A percentile compares a stretch with the other conserved stretches of the same genome.
Conservation (phyloP, 2,888 invertebrate genomes). For the Scaeva pyrastri region DNA sequence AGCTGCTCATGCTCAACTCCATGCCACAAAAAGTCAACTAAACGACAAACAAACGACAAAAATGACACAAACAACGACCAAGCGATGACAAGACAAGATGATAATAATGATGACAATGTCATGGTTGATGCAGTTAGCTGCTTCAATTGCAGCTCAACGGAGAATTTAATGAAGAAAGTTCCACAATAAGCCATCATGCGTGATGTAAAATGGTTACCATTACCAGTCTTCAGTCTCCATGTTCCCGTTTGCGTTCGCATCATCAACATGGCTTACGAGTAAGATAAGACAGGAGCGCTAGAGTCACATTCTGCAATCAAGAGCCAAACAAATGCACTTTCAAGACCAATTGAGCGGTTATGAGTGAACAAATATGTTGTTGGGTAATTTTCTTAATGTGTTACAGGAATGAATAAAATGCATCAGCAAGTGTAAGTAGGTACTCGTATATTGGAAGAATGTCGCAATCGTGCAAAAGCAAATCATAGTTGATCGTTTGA, state of each 20-base stretch:
- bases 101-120: slow-evolving; percentile 68
- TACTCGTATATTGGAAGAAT: slow-evolving; percentile 40
- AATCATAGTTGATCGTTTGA: slow-evolving; percentile 14
- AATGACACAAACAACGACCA: slow-evolving; percentile 17
- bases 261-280: no score
- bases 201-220: slow-evolving; percentile 59
- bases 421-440: slow-evolving; percentile 37
- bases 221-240: slow-evolving; percentile 21
- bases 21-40: slow-evolving; percentile 18
- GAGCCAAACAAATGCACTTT: slow-evolving; percentile 64
- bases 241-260: not conserved
- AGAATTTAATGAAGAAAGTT: slow-evolving; percentile 71
- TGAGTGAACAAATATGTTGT: slow-evolving; percentile 66
- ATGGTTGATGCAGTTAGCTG: slow-evolving; percentile 65
- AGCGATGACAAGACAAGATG: slow-evolving; percentile 30
- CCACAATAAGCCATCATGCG: slow-evolving; percentile 46
- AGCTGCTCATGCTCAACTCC: slow-evolving; percentile 12
- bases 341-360: slow-evolving; percentile 74
- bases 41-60: slow-evolving; percentile 4
- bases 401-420: slow-evolving; percentile 39
- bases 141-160: slow-evolving; percentile 65
- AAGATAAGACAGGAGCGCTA: not conserved
- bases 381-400: slow-evolving; percentile 61
- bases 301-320: slow-evolving; percentile 41
- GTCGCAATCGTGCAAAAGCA: slow-evolving; percentile 24